Evolutionary conservation across 2,888 invertebrate species (phyloP), one percentile per base, ranked within the genome.

Genomic region (Atethmia centrago): DNA sequence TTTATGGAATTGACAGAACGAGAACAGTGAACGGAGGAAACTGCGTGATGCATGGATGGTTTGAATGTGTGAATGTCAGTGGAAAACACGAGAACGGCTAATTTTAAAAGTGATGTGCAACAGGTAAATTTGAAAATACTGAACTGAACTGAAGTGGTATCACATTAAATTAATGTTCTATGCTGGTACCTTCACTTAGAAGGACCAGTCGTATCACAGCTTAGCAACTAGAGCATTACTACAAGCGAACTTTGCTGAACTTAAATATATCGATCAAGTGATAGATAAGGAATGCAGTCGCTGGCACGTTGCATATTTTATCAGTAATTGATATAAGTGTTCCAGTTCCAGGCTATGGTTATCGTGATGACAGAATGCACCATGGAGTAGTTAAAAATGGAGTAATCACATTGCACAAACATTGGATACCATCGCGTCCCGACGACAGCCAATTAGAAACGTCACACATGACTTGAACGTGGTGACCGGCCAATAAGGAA

Each of bases 311-410:
- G 31, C 31, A 61, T 71, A 40, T 42, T 45, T 53, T 79, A 78
- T 67, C 58, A 78, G 40, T 79, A 19, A n/a, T 62, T 78, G 31
- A 72, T n/a, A 56, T 70, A 31, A 58, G n/a, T 63, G n/a, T 51
- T 19, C 25, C 21, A 53, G 10, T 21, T n/a, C n/a, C n/a, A n/a
- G n/a, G 19, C 2, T 25, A 25, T 59, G 19, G 19, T 14, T 47
- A 45, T 42, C n/a, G 21, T n/a, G n/a, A 40, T 67, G 16, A 4
- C 25, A 36, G 16, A 55, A 55, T 45, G 5, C 19, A 25, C 12
- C 1, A 1, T 47, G 14, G 31, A 19, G 12, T 51, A 19, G 64
- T 25, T 16, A n/a, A 21, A 16, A 42, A 56, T 21, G 21, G 25
- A 28, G 10, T 64, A 5, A 7, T n/a, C 2, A 61, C n/a, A 3